A percentile compares a stretch with the other conserved stretches of the same genome.
Evolutionary conservation across 53 echinoderm and acorn worm genomes (phyloP).

Genomic region (Patiria pectinifera): DNA sequence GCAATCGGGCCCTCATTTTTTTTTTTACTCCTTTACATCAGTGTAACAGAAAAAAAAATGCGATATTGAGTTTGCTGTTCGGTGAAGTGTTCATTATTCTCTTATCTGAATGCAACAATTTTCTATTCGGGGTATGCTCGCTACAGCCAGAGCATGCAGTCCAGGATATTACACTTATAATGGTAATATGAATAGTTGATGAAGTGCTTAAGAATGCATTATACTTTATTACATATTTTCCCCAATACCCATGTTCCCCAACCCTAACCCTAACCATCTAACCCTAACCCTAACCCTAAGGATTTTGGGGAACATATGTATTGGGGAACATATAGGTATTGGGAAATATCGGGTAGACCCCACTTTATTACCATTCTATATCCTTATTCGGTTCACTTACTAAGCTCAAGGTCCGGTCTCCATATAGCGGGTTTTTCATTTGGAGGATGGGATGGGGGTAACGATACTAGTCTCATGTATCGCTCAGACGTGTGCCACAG

Average conservation of each 20-base stretch:
- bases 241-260: too few relatives aligned
- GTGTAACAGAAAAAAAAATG: constrained; percentile 19
- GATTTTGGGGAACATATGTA: too few relatives aligned
- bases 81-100: background rate
- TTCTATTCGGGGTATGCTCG: background rate
- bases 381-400: background rate
- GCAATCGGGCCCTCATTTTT: background rate
- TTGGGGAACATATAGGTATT: too few relatives aligned
- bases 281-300: too few relatives aligned
- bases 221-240: too few relatives aligned
- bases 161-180: background rate
- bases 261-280: too few relatives aligned
- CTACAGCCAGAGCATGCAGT: background rate
- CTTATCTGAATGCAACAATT: background rate
- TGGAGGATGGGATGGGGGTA: background rate
- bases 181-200: background rate
- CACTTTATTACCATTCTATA: too few relatives aligned
- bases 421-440: background rate
- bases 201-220: background rate
- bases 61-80: background rate
- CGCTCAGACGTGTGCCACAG: background rate
- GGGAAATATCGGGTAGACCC: too few relatives aligned
- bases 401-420: background rate
- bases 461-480: constrained; percentile 15
- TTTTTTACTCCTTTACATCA: constrained; percentile 15